Evolutionary conservation across 2,797 vertebrate species (phyloP).

Genomic region (Hippoglossus hippoglossus): DNA sequence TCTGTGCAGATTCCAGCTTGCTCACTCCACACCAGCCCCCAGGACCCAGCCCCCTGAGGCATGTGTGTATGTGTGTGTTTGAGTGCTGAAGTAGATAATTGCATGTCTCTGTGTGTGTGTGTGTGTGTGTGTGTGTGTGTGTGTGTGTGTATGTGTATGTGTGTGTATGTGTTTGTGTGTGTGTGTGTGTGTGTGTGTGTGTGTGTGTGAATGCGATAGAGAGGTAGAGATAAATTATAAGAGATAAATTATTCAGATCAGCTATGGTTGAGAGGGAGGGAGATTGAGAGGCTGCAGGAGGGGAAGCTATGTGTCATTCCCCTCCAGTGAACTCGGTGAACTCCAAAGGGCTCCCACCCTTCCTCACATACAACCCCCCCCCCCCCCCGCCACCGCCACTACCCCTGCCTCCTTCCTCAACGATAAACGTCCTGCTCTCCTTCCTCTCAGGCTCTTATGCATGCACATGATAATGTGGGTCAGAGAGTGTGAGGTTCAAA

Average conservation of each 20-base stretch:
- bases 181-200: background rate
- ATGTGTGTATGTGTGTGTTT: conserved; percentile 30
- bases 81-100: conserved; percentile 37
- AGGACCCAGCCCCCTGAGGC: conserved; percentile 57
- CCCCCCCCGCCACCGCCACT: background rate
- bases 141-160: conserved; percentile 31
- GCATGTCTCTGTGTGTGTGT: conserved; percentile 26
- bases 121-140: background rate
- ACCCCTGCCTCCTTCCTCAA: conserved; percentile 47
- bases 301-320: conserved; percentile 66
- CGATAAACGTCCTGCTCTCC: conserved; percentile 61
- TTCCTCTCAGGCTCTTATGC: conserved; percentile 68
- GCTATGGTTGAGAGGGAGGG: conserved; percentile 29
- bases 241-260: conserved; percentile 78
- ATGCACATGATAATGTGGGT: conserved; percentile 60
- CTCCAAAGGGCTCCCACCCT: conserved; percentile 71
- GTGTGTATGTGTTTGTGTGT: conserved; percentile 13
- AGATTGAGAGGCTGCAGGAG: conserved; percentile 49
- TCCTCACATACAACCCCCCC: conserved; percentile 57
- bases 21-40: conserved; percentile 66
- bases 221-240: conserved; percentile 76
- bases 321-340: conserved; percentile 74
- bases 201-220: conserved; percentile 56
- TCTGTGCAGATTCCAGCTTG: conserved; percentile 78
- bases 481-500: conserved; percentile 33